Evolutionary conservation across 2,113 vertebrate species (phyloP).

Genomic region (Sinocyclocheilus anshuiensis): DNA sequence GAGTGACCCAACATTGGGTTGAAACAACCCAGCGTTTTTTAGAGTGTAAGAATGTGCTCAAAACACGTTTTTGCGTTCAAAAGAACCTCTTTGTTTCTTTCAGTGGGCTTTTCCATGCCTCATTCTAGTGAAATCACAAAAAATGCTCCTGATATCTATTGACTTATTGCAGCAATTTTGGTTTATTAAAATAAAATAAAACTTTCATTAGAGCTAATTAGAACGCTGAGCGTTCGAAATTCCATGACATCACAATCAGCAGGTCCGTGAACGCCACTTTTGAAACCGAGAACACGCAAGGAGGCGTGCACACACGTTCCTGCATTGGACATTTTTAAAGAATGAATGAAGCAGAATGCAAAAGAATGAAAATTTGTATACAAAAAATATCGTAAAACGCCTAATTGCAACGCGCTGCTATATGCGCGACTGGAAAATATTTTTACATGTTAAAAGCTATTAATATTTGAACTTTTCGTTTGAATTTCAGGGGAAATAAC

Average conservation of each 20-base stretch:
- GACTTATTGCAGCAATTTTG: background rate
- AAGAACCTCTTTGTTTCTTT: background rate
- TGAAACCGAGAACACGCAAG: background rate
- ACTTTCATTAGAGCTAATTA: background rate
- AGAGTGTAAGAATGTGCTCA: background rate
- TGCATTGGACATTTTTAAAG: background rate
- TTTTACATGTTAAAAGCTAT: background rate
- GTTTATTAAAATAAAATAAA: background rate
- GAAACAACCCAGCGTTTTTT: too few relatives aligned
- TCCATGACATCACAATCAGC: background rate
- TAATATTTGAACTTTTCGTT: background rate
- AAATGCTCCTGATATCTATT: background rate
- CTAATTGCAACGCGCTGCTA: background rate
- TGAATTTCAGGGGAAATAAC: conserved; percentile 13
- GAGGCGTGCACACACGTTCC: background rate
- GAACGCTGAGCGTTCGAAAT: background rate
- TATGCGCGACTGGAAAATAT: background rate
- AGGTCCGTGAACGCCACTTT: background rate
- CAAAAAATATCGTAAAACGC: background rate
- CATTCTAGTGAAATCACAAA: background rate
- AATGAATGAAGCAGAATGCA: background rate
- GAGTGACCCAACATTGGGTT: too few relatives aligned
- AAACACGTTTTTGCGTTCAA: background rate
- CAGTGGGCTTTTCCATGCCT: too few relatives aligned
- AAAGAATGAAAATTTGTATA: background rate